Evolutionary conservation across 2,113 vertebrate species (phyloP).

Genomic region (Strix aluco): DNA sequence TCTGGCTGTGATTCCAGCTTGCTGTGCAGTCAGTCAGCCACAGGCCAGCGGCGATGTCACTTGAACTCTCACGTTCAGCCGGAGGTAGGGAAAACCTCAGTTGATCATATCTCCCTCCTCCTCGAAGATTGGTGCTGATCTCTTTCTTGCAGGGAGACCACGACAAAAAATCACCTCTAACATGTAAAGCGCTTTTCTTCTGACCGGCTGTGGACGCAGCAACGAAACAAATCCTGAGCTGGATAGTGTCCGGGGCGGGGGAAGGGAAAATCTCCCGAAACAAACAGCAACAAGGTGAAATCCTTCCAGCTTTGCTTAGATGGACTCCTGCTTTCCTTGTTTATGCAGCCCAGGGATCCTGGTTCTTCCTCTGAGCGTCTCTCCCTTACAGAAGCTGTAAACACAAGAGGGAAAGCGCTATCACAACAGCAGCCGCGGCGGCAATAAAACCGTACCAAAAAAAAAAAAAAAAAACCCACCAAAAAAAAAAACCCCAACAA

Average conservation of each 20-base stretch:
- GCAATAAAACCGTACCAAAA: neutral
- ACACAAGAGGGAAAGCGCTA: conserved; percentile 36
- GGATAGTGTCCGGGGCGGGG: neutral
- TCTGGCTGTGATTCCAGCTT: conserved; percentile 35
- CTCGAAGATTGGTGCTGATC: neutral
- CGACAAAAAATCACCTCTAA: neutral
- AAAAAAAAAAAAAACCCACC: neutral
- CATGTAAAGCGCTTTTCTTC: neutral
- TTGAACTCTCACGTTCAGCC: conserved; percentile 49
- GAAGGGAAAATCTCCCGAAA: conserved; percentile 15
- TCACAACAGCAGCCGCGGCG: conserved; percentile 21
- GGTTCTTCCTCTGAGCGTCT: conserved; percentile 21
- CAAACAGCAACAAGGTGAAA: conserved; percentile 59
- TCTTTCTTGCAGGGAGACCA: neutral
- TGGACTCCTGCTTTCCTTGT: neutral
- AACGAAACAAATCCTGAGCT: neutral
- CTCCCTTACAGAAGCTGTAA: conserved; percentile 54
- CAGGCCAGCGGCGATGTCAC: conserved; percentile 46
- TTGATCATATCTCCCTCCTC: conserved; percentile 15
- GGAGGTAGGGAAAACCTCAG: conserved; percentile 50
- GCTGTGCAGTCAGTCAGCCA: conserved; percentile 19
- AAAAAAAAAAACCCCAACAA: neutral
- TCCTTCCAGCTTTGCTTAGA: neutral
- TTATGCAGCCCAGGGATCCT: conserved; percentile 36
- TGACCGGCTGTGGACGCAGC: neutral